These are phyloP conservation scores for Chelonus formosanus DNA, from an alignment of 2,888 invertebrate genomes.

Conservation along the genomic window DNA sequence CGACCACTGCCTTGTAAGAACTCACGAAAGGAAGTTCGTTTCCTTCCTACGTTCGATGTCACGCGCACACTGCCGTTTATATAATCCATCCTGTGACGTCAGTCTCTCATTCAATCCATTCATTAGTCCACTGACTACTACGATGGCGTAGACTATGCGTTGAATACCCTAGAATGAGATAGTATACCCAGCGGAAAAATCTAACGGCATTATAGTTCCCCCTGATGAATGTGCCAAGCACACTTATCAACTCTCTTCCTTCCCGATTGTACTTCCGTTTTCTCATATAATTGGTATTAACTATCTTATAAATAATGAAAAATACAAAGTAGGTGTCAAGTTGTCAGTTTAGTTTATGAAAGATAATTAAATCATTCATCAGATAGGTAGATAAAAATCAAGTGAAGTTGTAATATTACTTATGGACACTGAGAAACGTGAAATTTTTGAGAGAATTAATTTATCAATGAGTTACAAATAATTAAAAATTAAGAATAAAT, in stretches of 20 bases:
- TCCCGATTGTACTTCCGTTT: neutral
- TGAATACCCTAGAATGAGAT: slow-evolving; percentile 11
- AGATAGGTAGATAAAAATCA: too few species aligned
- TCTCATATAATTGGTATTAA: too few species aligned
- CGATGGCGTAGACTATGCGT: too few species aligned
- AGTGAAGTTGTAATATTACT: too few species aligned
- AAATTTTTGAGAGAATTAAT: too few species aligned
- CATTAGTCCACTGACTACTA: slow-evolving; percentile 47
- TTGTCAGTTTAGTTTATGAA: too few species aligned
- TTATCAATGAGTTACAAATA: too few species aligned
- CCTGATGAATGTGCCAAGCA: slow-evolving; percentile 6
- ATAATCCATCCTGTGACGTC: slow-evolving; percentile 65
- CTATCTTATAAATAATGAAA: too few species aligned
- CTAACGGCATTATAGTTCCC: slow-evolving; percentile 29
- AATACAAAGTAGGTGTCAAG: too few species aligned
- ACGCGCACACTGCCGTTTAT: slow-evolving; percentile 59
- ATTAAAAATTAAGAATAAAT: too few species aligned
- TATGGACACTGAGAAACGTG: too few species aligned
- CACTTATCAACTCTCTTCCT: neutral
- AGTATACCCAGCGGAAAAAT: slow-evolving; percentile 22
- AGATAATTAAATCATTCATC: too few species aligned
- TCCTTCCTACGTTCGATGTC: slow-evolving; percentile 63
- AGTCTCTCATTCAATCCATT: slow-evolving; percentile 60
- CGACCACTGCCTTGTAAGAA: slow-evolving; percentile 51
- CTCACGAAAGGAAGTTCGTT: slow-evolving; percentile 61